Percentiles rank a stretch among this genome's conserved stretches.
These are phyloP conservation scores for Subanguina moxae DNA, from an alignment of 1,140 invertebrate species.

Conservation along the genomic window DNA sequence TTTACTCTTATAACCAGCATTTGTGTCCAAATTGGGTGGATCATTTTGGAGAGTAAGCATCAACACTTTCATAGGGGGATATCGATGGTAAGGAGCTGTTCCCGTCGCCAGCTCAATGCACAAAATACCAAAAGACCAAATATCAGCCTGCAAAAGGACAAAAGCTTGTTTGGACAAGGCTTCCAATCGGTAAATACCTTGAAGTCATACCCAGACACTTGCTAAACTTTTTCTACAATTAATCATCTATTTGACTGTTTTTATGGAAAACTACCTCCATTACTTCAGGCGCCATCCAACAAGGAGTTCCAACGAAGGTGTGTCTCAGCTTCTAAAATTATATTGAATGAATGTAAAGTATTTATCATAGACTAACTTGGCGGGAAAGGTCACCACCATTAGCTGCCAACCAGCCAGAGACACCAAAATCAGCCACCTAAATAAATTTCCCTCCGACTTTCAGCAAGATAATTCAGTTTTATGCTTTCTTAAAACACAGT, in stretches of 20 bases:
- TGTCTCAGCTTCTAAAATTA: constrained; percentile 75
- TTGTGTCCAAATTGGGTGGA: constrained; percentile 89
- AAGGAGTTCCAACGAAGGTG: constrained; percentile 94
- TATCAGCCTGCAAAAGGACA: constrained; percentile 72
- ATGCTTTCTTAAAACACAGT: too few species aligned
- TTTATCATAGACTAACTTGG: constrained; percentile 63
- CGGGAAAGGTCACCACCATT: constrained; percentile 77
- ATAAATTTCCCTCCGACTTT: too few species aligned
- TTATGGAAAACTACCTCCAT: constrained; percentile 69
- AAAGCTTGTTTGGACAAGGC: not conserved
- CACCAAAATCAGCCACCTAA: constrained; percentile 67
- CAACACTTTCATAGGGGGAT: constrained; percentile 95
- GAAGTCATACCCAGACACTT: constrained; percentile 89
- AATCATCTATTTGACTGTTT: too few species aligned
- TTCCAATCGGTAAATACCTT: constrained; percentile 63
- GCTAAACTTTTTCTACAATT: constrained; percentile 59
- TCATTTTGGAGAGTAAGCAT: constrained; percentile 98
- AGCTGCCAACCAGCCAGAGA: constrained; percentile 76
- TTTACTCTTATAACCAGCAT: constrained; percentile 59
- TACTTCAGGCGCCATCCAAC: constrained; percentile 99
- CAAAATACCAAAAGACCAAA: constrained; percentile 98
- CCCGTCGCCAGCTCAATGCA: constrained; percentile 98
- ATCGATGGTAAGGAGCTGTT: constrained; percentile 89
- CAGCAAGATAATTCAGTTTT: too few species aligned
- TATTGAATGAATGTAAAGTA: too few species aligned